Evolutionary conservation across 2,113 vertebrate genomes (phyloP), one percentile per base, ranked within the genome.

Genomic region (Scalopus aquaticus): DNA sequence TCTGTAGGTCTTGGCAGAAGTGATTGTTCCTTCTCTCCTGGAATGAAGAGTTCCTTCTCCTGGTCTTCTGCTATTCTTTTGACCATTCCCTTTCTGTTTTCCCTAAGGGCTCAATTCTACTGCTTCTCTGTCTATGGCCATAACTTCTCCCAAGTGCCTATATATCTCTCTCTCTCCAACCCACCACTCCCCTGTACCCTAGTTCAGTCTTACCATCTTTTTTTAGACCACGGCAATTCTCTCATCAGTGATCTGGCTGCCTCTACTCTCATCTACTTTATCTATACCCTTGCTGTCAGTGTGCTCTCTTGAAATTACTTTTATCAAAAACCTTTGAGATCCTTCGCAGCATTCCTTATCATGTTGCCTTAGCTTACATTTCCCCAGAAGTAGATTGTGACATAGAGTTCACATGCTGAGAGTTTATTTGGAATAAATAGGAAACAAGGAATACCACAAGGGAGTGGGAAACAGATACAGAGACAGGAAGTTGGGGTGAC

Each of bases 161-260:
- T n/a, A 24, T 6, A 44, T 7, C 2, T 22, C 24, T 79, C 37
- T 10, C 2, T 16, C 16, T 80, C 70, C 9, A n/a, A 10, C 13
- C 76, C n/a, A 35, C 7, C 0, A 4, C 9, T 0, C 0, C 6
- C 22, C 26, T 3, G 19, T 39, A 30, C 26, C 42, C n/a, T 42
- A 58, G 28, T 70, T 88, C 39, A 67, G 37, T 10, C 37, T 28
- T n/a, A 28, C 3, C 54, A 39, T 39, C 24, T 62, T 91, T 80
- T 46, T 64, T 79, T 54, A 51, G 37, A 49, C 39, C 49, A 13
- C 37, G 54, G 28, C 4, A 78, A 32, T 54, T 58, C 35, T 92
- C 67, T 93, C 42, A 13, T 72, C 42, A 13, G 11, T 60, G 6
- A 13, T 88, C 15, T 76, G 39, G n/a, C 56, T 76, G 6, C 37